Percentiles rank a stretch among this genome's conserved stretches.
These are phyloP conservation scores for Galaxea fascicularis DNA, from an alignment of 92 coral and sea anemone species.

Conservation along the genomic window DNA sequence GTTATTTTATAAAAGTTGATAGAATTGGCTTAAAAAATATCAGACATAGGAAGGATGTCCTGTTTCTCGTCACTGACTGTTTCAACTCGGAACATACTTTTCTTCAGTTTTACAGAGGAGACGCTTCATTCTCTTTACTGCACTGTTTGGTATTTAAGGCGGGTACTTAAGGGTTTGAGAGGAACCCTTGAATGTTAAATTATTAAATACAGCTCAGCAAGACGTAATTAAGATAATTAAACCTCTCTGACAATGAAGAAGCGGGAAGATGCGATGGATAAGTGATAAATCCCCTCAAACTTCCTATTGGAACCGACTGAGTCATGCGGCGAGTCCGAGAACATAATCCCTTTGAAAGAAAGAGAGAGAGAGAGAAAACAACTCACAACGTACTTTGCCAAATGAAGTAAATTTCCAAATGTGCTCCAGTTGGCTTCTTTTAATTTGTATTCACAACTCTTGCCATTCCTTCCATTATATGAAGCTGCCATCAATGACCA, in stretches of 20 bases:
- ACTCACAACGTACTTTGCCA: too few relatives aligned
- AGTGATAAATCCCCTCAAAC: not conserved
- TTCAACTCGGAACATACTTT: too few relatives aligned
- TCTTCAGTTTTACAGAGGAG: not conserved
- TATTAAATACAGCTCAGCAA: not conserved
- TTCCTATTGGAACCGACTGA: too few relatives aligned
- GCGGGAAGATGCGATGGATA: not conserved
- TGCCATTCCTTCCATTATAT: too few relatives aligned
- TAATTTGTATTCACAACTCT: too few relatives aligned
- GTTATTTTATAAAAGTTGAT: too few relatives aligned
- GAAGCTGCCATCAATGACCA: too few relatives aligned
- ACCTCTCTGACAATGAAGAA: not conserved
- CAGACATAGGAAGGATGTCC: not conserved
- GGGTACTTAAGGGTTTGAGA: not conserved
- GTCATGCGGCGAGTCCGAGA: not conserved
- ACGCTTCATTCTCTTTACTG: not conserved
- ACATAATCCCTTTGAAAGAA: too few relatives aligned
- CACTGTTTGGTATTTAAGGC: not conserved
- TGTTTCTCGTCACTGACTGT: not conserved
- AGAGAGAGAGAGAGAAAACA: too few relatives aligned
- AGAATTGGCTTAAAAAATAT: not conserved
- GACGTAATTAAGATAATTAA: slow-evolving; percentile 17
- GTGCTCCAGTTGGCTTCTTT: too few relatives aligned
- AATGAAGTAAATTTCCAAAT: too few relatives aligned
- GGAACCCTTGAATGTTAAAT: slow-evolving; percentile 1